phyloP scores from a whole-genome alignment of 2,113 vertebrate species.

The Chauna torquata region DNA sequence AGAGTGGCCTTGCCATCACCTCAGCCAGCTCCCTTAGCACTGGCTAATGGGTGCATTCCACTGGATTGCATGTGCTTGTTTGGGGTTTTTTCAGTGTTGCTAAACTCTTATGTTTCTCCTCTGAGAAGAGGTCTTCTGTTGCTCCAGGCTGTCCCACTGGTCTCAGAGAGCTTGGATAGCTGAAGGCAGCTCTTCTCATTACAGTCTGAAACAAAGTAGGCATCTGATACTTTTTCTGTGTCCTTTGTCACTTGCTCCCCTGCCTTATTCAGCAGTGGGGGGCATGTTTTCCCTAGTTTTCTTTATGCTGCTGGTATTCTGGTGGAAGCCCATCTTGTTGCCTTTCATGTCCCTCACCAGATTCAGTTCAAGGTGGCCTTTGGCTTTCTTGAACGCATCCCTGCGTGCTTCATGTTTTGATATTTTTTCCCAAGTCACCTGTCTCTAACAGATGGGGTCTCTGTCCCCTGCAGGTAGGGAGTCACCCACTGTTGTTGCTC shows the following conservation, averaged over 20 bases:
- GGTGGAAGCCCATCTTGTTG: neutral
- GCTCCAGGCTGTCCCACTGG: neutral
- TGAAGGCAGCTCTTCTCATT: neutral
- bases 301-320: neutral
- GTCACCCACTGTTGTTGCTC: neutral
- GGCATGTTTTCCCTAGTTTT: neutral
- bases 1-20: neutral
- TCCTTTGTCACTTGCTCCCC: neutral
- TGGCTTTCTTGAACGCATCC: neutral
- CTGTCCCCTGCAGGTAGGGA: neutral
- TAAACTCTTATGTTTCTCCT: neutral
- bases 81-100: neutral
- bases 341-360: neutral
- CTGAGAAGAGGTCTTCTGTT: neutral
- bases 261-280: neutral
- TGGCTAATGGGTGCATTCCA: neutral
- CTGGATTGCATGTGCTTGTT: neutral
- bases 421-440: neutral
- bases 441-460: neutral
- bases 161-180: neutral
- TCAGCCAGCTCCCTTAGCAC: neutral
- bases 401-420: neutral
- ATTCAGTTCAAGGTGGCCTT: neutral
- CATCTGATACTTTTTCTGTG: neutral
- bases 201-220: neutral